Percentiles rank a stretch among this genome's conserved stretches.
Evolutionary conservation across 2,888 invertebrate species (phyloP).

Genomic region (Ferrisia virgata): DNA sequence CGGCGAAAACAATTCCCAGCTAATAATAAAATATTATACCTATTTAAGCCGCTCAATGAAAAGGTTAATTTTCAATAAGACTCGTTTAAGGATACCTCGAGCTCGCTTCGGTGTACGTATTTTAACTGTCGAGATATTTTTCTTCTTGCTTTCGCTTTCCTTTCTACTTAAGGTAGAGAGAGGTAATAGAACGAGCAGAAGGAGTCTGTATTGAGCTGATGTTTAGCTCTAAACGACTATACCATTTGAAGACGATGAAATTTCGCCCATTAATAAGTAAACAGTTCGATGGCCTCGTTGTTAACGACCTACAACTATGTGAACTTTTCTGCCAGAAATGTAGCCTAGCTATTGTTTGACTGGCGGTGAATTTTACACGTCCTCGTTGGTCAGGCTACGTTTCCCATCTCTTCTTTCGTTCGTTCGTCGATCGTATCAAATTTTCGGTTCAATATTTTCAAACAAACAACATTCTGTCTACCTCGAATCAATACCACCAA

Average conservation of each 20-base stretch:
- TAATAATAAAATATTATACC: not conserved
- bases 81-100: not conserved
- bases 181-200: no score
- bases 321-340: not conserved
- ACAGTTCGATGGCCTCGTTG: slow-evolving; percentile 9
- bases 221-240: not conserved
- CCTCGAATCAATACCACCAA: no score
- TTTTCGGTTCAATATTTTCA: no score
- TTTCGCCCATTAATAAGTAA: not conserved
- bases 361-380: not conserved
- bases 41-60: not conserved
- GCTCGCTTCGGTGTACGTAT: not conserved
- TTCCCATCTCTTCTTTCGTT: not conserved
- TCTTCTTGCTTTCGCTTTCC: not conserved
- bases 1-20: not conserved
- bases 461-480: no score
- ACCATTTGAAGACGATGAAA: not conserved
- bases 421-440: no score
- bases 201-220: no score
- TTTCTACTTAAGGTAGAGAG: no score
- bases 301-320: not conserved
- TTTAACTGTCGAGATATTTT: not conserved
- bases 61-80: not conserved
- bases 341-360: not conserved
- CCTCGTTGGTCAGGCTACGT: not conserved